Base-by-base conservation (phyloP, 2,113 vertebrate species). In the Mus spicilegus region DNA sequence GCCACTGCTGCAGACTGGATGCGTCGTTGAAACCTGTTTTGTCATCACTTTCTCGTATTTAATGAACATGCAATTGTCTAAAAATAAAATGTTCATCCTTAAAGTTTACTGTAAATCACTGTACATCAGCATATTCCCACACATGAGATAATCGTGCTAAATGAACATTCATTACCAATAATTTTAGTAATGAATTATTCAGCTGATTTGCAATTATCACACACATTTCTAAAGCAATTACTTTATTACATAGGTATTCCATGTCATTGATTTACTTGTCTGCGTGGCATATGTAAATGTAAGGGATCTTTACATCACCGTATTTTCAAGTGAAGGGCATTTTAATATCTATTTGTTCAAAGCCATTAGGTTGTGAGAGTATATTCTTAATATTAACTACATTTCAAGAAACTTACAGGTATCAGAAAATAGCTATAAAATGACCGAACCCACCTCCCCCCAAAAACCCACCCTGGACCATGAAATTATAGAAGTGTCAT, bases 151-250 rank as follows among this genome's bases (percentile, higher is more conserved):
- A 98, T 98, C 98, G 11, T 97, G 87, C 90, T 97, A 97, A 97
- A 97, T 97, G 97, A 98, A 96, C 98, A 97, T 98, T 93, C 97
- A 96, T 97, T 96, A 96, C 89, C 96, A 95, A 97, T 97, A 97
- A 96, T 98, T 98, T 98, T 98, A 98, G 91, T 98, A 98, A 95
- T 98, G 97, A 98, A 97, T 98, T 97, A 98, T 98, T 98, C 96
- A 94, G 89, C 69, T 97, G 97, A 97, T 97, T 96, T 93, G 91
- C 95, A 98, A 97, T 98, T 98, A 85, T 97, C 97, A 98, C 94
- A 97, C 92, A 97, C 96, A 97, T 97, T 91, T 98, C n/a, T 95
- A 87, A 95, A 93, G 87, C 46, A 98, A 80, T 98, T 98, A 92
- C 88, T 97, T 97, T 97, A 98, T 98, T 97, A 95, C 93, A 96